phyloP scores from a whole-genome alignment of 2,888 invertebrate species.

The Pammene aurita region DNA sequence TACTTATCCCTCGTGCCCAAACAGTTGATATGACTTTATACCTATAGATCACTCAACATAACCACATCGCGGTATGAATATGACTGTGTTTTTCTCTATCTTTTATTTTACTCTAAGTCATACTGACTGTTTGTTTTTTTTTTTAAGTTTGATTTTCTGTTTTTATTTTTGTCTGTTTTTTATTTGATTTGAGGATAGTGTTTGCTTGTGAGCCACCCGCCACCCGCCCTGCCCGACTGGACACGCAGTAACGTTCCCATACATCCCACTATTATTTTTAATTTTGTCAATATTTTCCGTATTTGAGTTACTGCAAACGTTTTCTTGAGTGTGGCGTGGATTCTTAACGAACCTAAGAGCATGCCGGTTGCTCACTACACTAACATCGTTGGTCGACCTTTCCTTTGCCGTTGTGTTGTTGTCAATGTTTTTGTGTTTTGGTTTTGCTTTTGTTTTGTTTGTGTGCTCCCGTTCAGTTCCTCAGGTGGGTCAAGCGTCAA shows the following conservation, averaged over 20 bases:
- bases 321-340: conserved; percentile 82
- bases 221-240: conserved; percentile 62
- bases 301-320: conserved; percentile 77
- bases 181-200: conserved; percentile 71
- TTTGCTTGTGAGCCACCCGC: conserved; percentile 80
- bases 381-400: conserved; percentile 74
- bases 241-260: conserved; percentile 67
- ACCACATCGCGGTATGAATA: conserved; percentile 79
- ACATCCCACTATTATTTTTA: conserved; percentile 53
- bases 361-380: conserved; percentile 75
- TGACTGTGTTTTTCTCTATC: conserved; percentile 76
- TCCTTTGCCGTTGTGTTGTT: conserved; percentile 79
- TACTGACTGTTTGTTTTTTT: conserved; percentile 83
- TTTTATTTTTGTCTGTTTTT: conserved; percentile 57
- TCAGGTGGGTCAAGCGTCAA: conserved; percentile 75
- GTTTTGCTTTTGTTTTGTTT: conserved; percentile 62
- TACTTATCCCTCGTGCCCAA: conserved; percentile 80
- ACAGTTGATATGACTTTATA: conserved; percentile 78
- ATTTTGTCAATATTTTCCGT: conserved; percentile 61
- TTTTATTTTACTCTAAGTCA: conserved; percentile 80
- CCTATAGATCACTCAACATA: conserved; percentile 65
- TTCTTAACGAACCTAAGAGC: conserved; percentile 67
- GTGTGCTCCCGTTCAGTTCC: conserved; percentile 73
- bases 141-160: conserved; percentile 61
- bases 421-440: conserved; percentile 67